Evolutionary conservation across 2,113 vertebrate genomes (phyloP).

Genomic region (Elgaria multicarinata): DNA sequence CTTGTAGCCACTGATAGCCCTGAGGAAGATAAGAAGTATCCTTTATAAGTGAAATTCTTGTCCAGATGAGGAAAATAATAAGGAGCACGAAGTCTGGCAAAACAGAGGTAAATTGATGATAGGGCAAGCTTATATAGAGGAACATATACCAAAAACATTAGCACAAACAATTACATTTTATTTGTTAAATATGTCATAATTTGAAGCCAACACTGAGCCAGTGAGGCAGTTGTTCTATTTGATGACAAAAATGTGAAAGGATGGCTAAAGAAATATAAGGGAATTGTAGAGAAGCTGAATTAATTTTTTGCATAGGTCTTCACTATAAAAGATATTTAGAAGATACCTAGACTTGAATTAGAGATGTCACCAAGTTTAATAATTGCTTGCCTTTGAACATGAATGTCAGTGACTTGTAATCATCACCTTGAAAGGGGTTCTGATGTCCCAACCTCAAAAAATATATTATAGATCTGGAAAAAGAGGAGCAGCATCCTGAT

Average conservation of each 20-base stretch:
- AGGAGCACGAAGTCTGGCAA: not conserved
- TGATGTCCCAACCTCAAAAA: too few relatives aligned
- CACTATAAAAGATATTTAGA: not conserved
- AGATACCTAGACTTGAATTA: not conserved
- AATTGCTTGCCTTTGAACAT: not conserved
- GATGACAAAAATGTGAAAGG: not conserved
- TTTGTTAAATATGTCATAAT: not conserved
- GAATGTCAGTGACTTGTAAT: not conserved
- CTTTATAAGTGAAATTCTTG: not conserved
- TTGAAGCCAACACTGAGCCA: not conserved
- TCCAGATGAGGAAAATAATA: not conserved
- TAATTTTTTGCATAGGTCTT: not conserved
- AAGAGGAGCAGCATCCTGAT: too few relatives aligned
- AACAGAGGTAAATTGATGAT: not conserved
- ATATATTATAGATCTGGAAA: too few relatives aligned
- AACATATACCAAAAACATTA: not conserved
- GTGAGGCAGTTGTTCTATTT: not conserved
- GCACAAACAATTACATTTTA: not conserved
- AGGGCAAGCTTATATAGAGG: not conserved
- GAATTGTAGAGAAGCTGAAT: not conserved
- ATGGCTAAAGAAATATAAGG: not conserved
- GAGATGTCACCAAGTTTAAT: not conserved
- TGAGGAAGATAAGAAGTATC: not conserved
- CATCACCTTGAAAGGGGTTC: not conserved
- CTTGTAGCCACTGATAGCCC: too few relatives aligned